A percentile compares a stretch with the other conserved stretches of the same genome.
Conservation (phyloP, 2,888 invertebrate species). For the Liodrosophila aerea region DNA sequence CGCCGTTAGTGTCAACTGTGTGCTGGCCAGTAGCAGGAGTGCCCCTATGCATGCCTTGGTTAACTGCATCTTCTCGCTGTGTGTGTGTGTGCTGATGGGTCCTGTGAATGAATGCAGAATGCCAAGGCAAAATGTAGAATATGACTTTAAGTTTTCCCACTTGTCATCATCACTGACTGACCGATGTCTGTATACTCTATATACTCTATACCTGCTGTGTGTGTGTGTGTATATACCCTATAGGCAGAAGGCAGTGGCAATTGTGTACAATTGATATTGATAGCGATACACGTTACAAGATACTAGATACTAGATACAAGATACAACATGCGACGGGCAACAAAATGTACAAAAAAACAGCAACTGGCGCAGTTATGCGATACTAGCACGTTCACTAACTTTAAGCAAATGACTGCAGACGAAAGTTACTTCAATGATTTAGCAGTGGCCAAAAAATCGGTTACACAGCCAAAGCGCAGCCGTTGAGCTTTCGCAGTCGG, state of each 20-base stretch:
- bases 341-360: slow-evolving; percentile 6
- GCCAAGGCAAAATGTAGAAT: too few relatives aligned
- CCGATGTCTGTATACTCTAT: too few relatives aligned
- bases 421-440: slow-evolving; percentile 81
- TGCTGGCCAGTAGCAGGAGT: slow-evolving; percentile 45
- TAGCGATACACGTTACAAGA: too few relatives aligned
- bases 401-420: slow-evolving; percentile 83
- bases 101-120: not conserved
- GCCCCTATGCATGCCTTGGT: slow-evolving; percentile 59
- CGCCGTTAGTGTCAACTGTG: slow-evolving; percentile 41
- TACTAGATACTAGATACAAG: too few relatives aligned
- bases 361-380: slow-evolving; percentile 73
- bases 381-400: slow-evolving; percentile 83
- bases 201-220: too few relatives aligned
- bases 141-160: not conserved
- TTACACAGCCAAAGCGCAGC: slow-evolving; percentile 66
- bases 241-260: too few relatives aligned
- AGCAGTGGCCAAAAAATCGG: slow-evolving; percentile 79
- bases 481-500: slow-evolving; percentile 49
- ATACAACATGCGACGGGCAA: not conserved
- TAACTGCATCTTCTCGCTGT: slow-evolving; percentile 67
- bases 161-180: too few relatives aligned
- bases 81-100: slow-evolving; percentile 5
- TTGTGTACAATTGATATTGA: too few relatives aligned
- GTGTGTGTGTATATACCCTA: too few relatives aligned